Percentiles rank a stretch among this genome's conserved stretches.
Evolutionary conservation across 2,797 vertebrate genomes (phyloP).

Genomic region (Distichodus sexfasciatus): DNA sequence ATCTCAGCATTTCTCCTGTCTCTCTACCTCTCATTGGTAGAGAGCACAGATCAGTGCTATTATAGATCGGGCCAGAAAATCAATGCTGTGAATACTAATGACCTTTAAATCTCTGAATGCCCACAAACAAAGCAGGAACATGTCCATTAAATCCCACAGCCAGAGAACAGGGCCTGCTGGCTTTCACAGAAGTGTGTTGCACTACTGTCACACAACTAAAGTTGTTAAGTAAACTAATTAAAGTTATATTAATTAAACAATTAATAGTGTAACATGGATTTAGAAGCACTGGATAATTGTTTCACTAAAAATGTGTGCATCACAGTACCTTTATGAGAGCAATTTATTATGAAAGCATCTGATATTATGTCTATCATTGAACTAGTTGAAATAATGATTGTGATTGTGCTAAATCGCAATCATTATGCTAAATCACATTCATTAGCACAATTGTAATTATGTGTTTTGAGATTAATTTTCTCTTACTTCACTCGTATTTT

Average conservation of each 20-base stretch:
- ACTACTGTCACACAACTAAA: background rate
- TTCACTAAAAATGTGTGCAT: too few relatives aligned
- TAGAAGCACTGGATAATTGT: too few relatives aligned
- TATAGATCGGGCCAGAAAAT: constrained; percentile 72
- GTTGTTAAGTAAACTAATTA: too few relatives aligned
- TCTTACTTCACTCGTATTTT: too few relatives aligned
- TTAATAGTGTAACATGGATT: background rate
- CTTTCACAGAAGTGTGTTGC: constrained; percentile 6
- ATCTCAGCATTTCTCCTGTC: constrained; percentile 58
- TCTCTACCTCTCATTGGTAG: constrained; percentile 41
- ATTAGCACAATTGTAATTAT: too few relatives aligned
- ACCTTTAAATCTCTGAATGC: constrained; percentile 65
- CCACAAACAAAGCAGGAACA: constrained; percentile 59
- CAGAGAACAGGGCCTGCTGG: constrained; percentile 21
- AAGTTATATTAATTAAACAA: too few relatives aligned
- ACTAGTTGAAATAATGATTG: background rate
- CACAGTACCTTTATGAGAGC: too few relatives aligned
- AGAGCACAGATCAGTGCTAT: constrained; percentile 70
- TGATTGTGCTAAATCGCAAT: too few relatives aligned
- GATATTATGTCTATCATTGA: background rate
- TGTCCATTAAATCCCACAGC: constrained; percentile 52
- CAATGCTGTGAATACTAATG: constrained; percentile 69
- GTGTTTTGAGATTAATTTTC: too few relatives aligned
- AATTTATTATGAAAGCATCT: background rate
- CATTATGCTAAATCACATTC: too few relatives aligned